Evolutionary conservation across 2,888 invertebrate genomes (phyloP), one percentile per base, ranked within the genome.

Genomic region (Ashinkailepas kermadecensis): DNA sequence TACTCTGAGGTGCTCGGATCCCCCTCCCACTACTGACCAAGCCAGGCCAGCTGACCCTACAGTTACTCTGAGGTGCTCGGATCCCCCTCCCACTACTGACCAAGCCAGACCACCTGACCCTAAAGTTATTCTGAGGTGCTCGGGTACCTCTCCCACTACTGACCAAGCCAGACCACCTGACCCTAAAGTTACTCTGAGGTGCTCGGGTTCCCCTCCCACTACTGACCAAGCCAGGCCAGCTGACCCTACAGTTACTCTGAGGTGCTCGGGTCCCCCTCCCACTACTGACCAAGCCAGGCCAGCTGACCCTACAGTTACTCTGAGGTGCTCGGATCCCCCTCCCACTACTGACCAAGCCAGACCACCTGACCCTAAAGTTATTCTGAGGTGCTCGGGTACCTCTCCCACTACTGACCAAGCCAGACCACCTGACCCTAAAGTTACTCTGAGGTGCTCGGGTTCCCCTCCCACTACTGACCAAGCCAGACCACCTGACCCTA

Each of bases 161-260:
- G 83, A 86, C 86, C 84, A 4, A 86, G 82, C 39, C 85, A n/a
- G n/a, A n/a, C n/a, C n/a, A n/a, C n/a, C 39, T 39, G 39, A 1
- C 39, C 39, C 39, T 39, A n/a, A n/a, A 39, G 39, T 39, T 39
- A 39, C 39, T 4, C 39, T 39, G 39, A 39, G 39, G 39, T 39
- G 39, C 39, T 39, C 39, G 39, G n/a, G 39, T 39, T 4, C 39
- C 39, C 39, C 39, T 39, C 39, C 39, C 39, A 39, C 39, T 39
- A 84, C 85, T 83, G 83, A 86, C 86, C 84, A 4, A 86, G 82
- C 39, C 85, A 84, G 23, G 85, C 85, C 81, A 86, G 83, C 82
- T 86, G 83, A n/a, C 82, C 82, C 21, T 83, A 82, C 25, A 82
- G 39, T 39, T 39, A 39, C 39, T 4, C 39, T 39, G 39, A 39